Evolutionary conservation across 2,797 vertebrate genomes (phyloP).

Genomic region (Gadopsis bispinosus): DNA sequence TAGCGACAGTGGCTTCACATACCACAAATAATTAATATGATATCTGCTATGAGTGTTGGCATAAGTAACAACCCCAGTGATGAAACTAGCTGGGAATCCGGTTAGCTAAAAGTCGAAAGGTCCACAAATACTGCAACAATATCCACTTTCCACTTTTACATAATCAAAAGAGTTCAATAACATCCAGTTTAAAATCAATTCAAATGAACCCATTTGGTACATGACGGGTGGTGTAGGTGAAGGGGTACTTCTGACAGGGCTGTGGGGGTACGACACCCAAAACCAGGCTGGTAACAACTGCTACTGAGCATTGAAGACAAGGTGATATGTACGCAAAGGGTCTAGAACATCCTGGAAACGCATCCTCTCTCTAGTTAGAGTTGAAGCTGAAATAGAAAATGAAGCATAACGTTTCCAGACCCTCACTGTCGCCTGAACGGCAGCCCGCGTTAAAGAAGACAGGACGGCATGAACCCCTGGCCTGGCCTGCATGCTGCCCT

Average conservation of each 20-base stretch:
- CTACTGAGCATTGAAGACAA: not conserved
- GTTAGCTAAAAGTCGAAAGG: not conserved
- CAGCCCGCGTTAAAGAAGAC: conserved; percentile 22
- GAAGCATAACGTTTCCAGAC: conserved; percentile 6
- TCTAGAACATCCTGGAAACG: not conserved
- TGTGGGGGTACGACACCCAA: not conserved
- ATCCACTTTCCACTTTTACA: not conserved
- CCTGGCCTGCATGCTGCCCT: conserved; percentile 45
- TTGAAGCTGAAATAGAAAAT: conserved; percentile 5
- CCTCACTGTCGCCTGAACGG: conserved; percentile 1
- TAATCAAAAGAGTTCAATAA: not conserved
- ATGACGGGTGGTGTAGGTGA: not conserved
- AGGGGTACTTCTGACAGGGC: not conserved
- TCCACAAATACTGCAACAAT: not conserved
- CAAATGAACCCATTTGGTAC: not conserved
- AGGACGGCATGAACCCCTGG: conserved; percentile 53
- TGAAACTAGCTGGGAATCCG: not conserved
- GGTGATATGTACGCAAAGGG: not conserved
- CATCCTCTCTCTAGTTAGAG: not conserved
- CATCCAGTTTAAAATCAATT: not conserved
- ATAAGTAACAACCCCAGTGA: not conserved
- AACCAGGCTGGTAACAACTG: not conserved
- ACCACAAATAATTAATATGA: conserved; percentile 11
- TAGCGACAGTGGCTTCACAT: not conserved
- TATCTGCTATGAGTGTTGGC: not conserved